Percentiles rank a stretch among this genome's conserved stretches.
These are phyloP conservation scores for Lagodon rhomboides DNA, from an alignment of 2,797 vertebrate genomes.

Conservation along the genomic window DNA sequence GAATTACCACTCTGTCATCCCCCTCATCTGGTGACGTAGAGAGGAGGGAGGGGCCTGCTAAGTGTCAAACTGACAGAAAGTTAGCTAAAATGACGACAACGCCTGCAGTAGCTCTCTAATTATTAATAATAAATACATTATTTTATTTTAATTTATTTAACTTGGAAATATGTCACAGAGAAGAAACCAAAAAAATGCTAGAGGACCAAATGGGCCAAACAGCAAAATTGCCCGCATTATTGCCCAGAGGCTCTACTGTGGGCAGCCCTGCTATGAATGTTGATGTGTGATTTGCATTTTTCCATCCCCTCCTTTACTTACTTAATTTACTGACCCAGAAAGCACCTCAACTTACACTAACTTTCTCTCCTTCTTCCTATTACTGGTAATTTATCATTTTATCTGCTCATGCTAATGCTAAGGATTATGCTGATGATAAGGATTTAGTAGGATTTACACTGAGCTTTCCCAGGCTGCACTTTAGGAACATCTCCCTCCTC, in stretches of 20 bases:
- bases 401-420: slow-evolving; percentile 12
- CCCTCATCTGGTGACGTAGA: no score
- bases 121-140: background rate
- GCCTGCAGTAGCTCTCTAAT: no score
- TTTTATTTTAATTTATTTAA: background rate
- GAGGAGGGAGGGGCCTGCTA: no score
- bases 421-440: slow-evolving; percentile 7
- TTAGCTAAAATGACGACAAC: no score
- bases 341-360: background rate
- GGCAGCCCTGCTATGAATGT: background rate
- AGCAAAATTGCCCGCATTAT: no score
- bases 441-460: slow-evolving; percentile 9
- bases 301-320: background rate
- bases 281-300: background rate
- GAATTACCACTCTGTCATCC: no score
- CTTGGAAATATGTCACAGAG: background rate
- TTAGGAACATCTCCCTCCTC: background rate
- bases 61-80: no score
- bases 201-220: no score
- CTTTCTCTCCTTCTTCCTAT: background rate
- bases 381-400: background rate
- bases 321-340: background rate
- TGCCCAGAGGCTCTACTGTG: no score
- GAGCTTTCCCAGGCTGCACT: background rate
- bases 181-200: background rate